phyloP scores from a whole-genome alignment of 2,888 invertebrate species.

The Escarpia spicata region DNA sequence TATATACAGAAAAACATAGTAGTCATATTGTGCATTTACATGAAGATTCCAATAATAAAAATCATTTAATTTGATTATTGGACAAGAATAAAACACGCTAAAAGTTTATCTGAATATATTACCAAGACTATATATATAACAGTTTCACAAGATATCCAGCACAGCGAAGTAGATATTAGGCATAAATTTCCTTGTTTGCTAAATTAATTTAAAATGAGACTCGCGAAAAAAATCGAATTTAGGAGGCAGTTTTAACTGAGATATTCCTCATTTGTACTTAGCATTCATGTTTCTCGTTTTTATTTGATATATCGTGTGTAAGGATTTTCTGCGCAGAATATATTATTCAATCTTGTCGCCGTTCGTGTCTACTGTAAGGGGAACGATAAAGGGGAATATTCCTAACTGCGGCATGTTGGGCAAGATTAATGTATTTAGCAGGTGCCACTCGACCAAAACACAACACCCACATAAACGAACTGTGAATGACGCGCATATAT shows the following conservation, averaged over 20 bases:
- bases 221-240: no score
- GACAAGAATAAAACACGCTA: no score
- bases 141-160: no score
- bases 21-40: no score
- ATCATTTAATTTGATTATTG: no score
- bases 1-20: no score
- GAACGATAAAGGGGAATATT: background rate
- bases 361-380: background rate
- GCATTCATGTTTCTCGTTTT: background rate
- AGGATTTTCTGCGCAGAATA: background rate
- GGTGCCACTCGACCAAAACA: background rate
- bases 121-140: no score
- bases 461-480: background rate
- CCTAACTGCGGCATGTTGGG: background rate
- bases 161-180: no score
- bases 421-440: background rate
- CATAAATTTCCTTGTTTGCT: no score
- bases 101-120: no score
- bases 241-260: background rate
- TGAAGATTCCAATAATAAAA: no score
- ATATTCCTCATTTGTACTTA: background rate
- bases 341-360: background rate
- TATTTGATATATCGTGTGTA: background rate
- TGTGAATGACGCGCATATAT: background rate
- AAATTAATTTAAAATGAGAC: no score